Evolutionary conservation across 1,140 invertebrate genomes (phyloP).

Genomic region (Acromyrmex charruanus): DNA sequence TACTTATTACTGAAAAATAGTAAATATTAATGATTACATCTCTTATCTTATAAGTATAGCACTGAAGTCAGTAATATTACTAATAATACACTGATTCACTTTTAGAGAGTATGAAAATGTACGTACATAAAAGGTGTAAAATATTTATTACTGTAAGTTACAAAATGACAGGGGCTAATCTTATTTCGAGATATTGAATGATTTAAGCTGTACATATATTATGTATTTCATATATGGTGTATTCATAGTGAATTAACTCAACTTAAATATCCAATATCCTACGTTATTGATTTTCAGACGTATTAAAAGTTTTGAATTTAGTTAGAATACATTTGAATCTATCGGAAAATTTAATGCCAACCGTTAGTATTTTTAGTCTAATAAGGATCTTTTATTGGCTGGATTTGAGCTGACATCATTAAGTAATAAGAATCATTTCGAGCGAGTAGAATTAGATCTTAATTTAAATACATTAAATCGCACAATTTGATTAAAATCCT

Average conservation of each 20-base stretch:
- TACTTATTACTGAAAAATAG: too few relatives aligned
- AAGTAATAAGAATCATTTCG: slow-evolving; percentile 8
- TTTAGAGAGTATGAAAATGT: too few relatives aligned
- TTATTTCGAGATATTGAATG: slow-evolving; percentile 3
- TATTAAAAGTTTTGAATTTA: slow-evolving; percentile 11
- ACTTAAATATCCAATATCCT: not conserved
- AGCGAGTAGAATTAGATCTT: slow-evolving; percentile 9
- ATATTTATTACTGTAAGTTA: not conserved
- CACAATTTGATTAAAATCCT: slow-evolving; percentile 17
- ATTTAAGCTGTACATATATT: not conserved
- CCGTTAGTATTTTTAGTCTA: slow-evolving; percentile 7
- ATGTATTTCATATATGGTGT: not conserved
- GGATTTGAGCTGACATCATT: not conserved
- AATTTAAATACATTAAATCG: slow-evolving; percentile 15
- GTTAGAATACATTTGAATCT: slow-evolving; percentile 11
- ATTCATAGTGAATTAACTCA: slow-evolving; percentile 5
- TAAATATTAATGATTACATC: too few relatives aligned
- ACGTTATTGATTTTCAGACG: not conserved
- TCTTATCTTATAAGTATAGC: too few relatives aligned
- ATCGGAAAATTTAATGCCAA: not conserved
- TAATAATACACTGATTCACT: too few relatives aligned
- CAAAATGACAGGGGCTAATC: not conserved
- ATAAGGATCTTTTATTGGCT: not conserved
- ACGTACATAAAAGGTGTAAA: not conserved
- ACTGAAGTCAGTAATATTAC: too few relatives aligned